phyloP scores from a whole-genome alignment of 2,113 vertebrate genomes.

The Dromas ardeola region DNA sequence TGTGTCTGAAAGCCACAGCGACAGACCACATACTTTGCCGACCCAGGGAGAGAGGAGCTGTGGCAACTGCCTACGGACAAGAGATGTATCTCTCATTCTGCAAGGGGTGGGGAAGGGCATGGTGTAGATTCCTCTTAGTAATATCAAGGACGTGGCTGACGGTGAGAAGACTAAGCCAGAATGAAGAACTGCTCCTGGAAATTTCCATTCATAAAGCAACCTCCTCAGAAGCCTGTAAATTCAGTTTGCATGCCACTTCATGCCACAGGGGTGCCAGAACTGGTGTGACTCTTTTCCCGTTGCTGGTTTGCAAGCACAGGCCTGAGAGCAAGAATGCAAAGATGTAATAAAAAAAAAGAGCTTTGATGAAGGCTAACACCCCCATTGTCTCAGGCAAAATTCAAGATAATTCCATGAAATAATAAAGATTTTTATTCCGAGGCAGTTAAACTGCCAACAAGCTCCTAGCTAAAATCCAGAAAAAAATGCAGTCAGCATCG shows the following conservation, averaged over 20 bases:
- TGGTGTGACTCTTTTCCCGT: neutral
- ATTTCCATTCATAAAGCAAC: neutral
- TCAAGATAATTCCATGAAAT: constrained; percentile 5
- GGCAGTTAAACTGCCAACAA: neutral
- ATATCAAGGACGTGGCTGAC: neutral
- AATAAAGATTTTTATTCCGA: neutral
- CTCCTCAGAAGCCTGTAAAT: neutral
- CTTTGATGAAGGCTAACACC: neutral
- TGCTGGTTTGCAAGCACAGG: neutral
- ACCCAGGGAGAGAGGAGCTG: neutral
- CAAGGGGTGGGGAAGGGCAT: neutral
- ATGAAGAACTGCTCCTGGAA: neutral
- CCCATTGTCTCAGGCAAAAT: neutral
- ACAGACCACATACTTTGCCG: neutral
- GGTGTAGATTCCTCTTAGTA: neutral
- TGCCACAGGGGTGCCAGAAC: neutral
- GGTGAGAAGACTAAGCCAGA: neutral
- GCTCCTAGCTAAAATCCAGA: neutral
- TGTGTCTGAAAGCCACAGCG: neutral
- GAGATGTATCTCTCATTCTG: neutral
- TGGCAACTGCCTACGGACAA: neutral
- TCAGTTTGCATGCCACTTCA: neutral
- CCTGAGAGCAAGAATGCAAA: neutral
- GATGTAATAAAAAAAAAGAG: neutral
- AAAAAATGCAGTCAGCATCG: neutral